phyloP scores from a whole-genome alignment of 2,113 vertebrate species.

The Rhegmatorhina hoffmannsi region DNA sequence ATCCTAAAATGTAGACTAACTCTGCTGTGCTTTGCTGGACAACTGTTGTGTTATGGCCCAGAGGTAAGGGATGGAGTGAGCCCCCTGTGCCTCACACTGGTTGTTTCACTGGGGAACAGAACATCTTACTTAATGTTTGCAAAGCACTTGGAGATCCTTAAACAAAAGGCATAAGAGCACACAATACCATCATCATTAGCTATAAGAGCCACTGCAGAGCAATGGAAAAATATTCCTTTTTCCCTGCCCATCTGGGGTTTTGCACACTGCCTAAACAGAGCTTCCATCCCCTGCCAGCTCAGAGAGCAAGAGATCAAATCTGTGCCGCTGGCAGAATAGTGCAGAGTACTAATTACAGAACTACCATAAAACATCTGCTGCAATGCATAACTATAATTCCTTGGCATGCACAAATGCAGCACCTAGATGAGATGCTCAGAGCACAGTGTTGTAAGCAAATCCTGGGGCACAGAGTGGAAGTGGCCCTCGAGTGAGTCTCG shows the following conservation, averaged over 20 bases:
- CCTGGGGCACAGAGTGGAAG: not conserved
- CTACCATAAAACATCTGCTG: conserved; percentile 58
- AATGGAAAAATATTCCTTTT: conserved; percentile 24
- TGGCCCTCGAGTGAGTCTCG: accelerated
- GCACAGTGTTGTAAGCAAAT: not conserved
- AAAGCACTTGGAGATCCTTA: conserved; percentile 7
- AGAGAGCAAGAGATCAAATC: conserved; percentile 51
- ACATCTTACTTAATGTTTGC: not conserved
- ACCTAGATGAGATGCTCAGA: conserved; percentile 11
- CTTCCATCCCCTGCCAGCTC: conserved; percentile 51
- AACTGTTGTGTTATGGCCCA: not conserved
- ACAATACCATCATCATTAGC: conserved; percentile 14
- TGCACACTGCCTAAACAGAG: not conserved
- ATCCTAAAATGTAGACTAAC: not conserved
- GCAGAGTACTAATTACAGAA: conserved; percentile 52
- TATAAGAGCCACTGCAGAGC: conserved; percentile 8
- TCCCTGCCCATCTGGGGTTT: conserved; percentile 34
- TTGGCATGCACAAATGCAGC: conserved; percentile 9
- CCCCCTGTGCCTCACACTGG: not conserved
- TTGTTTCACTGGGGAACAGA: not conserved
- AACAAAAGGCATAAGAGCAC: conserved; percentile 27
- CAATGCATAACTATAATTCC: conserved; percentile 24
- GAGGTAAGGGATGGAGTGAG: not conserved
- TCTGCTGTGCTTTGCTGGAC: not conserved
- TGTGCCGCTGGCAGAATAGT: conserved; percentile 26